Base-by-base conservation (phyloP, 92 coral and sea anemone species). In the Zoanthus sociatus region DNA sequence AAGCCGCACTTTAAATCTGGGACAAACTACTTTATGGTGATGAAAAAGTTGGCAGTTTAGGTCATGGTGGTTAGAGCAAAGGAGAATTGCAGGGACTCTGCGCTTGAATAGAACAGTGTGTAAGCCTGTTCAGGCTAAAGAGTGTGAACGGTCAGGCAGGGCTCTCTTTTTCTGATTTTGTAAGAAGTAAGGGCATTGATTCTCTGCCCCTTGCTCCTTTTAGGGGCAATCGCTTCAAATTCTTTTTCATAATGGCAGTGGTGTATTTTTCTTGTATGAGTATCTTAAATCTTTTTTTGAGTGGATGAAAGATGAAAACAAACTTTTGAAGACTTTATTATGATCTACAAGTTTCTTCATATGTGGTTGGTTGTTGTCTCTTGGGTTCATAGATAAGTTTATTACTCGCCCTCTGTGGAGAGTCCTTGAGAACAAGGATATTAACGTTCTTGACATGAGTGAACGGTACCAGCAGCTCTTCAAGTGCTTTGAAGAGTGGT, bases 51-150 rank as follows among this genome's bases (percentile, higher is more conserved):
- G 90, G 85, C 58, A 77, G 68, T 50, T 18, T 77, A 46, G 0
- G 50, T 14, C 77, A 42, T 45, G 69, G 69, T 44, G 90, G 90
- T 9, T 63, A 77, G n/a, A 44, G 37, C 64, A 77, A 77, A 69
- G 84, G 90, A 51, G 78, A 87, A 37, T 76, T n/a, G n/a, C 77
- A 37, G 90, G 85, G 16, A 78, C 90, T 17, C 55, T 87, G 46
- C 84, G 85, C 56, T 33, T 33, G 42, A 3, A 1, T 33, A 33
- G 42, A 33, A 33, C 42, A 33, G 42, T 33, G 42, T 33, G 42
- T 3, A 33, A 33, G 42, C 2, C 42, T 33, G 42, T 33, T 33
- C 42, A 33, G 42, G 42, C 42, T 78, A 6, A 42, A 78, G 20
- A 77, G 77, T 16, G 84, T 47, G 56, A 63, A 73, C 54, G 42